Percentiles rank a stretch among this genome's conserved stretches.
phyloP scores from a whole-genome alignment of 2,888 invertebrate genomes.

The Cheilosia vernalis region DNA sequence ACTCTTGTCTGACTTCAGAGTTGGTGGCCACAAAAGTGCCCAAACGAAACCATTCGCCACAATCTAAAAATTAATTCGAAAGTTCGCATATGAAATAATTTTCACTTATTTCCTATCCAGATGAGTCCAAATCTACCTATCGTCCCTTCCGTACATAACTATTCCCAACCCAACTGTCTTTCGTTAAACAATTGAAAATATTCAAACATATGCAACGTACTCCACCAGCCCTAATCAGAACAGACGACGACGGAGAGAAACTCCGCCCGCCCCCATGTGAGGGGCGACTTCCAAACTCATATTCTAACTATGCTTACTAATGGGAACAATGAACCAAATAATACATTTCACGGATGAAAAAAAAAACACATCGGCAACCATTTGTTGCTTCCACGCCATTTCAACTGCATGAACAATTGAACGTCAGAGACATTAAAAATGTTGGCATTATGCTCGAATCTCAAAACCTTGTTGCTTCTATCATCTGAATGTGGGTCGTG shows the following conservation, averaged over 20 bases:
- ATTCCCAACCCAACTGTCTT: background rate
- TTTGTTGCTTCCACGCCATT: constrained; percentile 52
- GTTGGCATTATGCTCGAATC: constrained; percentile 16
- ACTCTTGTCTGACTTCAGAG: background rate
- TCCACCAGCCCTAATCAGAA: background rate
- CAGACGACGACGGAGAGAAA: background rate
- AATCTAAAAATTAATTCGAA: background rate
- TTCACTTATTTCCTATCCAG: constrained; percentile 8
- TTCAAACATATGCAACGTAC: constrained; percentile 1
- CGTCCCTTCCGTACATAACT: background rate
- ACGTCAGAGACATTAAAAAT: constrained; percentile 39
- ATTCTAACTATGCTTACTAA: background rate
- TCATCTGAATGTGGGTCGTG: constrained; percentile 20
- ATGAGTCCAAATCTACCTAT: constrained; percentile 7
- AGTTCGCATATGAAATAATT: constrained; percentile 13
- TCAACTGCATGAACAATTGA: constrained; percentile 14
- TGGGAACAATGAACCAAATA: background rate
- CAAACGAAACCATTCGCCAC: background rate
- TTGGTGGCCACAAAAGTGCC: background rate
- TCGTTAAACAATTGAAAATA: constrained; percentile 15
- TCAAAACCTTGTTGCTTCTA: constrained; percentile 47
- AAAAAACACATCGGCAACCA: constrained; percentile 12
- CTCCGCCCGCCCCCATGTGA: background rate
- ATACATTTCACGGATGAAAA: background rate
- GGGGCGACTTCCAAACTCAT: background rate